phyloP scores from a whole-genome alignment of 2,888 invertebrate species.

The Dynastes grantii region DNA sequence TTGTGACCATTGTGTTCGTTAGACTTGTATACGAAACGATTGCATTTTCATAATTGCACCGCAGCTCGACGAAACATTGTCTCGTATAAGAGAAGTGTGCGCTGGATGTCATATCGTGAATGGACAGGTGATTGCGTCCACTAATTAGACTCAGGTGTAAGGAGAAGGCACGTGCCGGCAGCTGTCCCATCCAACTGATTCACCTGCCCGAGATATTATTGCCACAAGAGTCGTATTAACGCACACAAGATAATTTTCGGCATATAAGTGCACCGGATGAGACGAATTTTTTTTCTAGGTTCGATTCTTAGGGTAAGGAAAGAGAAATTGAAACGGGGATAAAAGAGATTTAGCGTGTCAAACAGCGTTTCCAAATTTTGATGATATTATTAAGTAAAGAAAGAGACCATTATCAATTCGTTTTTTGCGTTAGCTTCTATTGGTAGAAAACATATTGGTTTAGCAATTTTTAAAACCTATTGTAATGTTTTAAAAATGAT shows the following conservation, averaged over 20 bases:
- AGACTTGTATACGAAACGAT: not conserved
- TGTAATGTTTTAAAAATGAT: too few species aligned
- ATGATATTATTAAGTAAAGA: not conserved
- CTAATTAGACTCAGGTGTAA: conserved; percentile 69
- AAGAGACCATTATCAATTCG: too few species aligned
- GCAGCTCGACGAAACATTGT: conserved; percentile 14
- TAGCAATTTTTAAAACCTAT: too few species aligned
- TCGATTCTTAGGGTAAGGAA: not conserved
- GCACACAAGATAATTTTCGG: conserved; percentile 23
- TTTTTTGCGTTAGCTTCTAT: too few species aligned
- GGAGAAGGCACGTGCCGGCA: conserved; percentile 67
- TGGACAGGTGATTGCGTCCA: conserved; percentile 67
- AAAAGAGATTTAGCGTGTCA: not conserved
- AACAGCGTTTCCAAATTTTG: not conserved
- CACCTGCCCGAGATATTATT: conserved; percentile 65
- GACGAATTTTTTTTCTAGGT: not conserved
- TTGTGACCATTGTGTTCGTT: too few species aligned
- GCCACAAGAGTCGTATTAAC: conserved; percentile 54
- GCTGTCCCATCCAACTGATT: conserved; percentile 62
- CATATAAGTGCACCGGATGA: not conserved
- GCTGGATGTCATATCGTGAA: conserved; percentile 50
- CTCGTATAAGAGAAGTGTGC: conserved; percentile 30
- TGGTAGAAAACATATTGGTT: too few species aligned
- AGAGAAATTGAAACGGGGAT: not conserved
- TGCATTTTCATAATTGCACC: conserved; percentile 9